phyloP scores from a whole-genome alignment of 92 coral and sea anemone species.

The Muricea muricata region DNA sequence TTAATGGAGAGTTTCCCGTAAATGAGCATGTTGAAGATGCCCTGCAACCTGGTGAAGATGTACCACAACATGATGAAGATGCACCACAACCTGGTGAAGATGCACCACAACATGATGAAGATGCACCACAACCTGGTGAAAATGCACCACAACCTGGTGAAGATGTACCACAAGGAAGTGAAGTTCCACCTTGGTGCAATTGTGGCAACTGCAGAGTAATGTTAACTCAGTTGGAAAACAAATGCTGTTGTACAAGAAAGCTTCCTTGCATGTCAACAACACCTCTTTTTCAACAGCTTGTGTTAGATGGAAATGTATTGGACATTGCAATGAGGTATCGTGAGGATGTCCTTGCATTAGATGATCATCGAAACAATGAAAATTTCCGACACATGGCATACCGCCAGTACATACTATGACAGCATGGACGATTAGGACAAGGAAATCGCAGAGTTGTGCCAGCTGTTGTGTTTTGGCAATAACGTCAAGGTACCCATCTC shows the following conservation, averaged over 20 bases:
- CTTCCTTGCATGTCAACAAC: conserved; percentile 29
- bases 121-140: neutral
- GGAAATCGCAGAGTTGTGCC: no score
- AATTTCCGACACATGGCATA: no score
- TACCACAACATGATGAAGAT: neutral
- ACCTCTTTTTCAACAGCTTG: conserved; percentile 33
- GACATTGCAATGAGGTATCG: no score
- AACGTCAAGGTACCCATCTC: no score
- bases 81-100: neutral
- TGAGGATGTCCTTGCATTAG: no score
- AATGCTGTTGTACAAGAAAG: conserved; percentile 30
- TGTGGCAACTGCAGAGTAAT: neutral
- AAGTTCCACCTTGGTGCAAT: neutral
- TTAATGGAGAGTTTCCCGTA: conserved; percentile 47
- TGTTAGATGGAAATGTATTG: conserved; percentile 44
- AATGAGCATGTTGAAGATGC: no score
- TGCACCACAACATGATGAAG: neutral
- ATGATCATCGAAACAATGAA: no score
- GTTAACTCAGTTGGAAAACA: conserved; percentile 37
- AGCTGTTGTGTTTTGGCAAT: no score
- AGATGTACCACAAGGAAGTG: neutral
- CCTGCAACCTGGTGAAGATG: neutral
- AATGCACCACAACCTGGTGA: neutral
- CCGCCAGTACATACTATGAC: no score
- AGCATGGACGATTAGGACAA: no score